Percentiles rank a stretch among this genome's conserved stretches.
Conservation (phyloP, 2,797 vertebrate species). For the Lepidocolaptes lacrymiger region DNA sequence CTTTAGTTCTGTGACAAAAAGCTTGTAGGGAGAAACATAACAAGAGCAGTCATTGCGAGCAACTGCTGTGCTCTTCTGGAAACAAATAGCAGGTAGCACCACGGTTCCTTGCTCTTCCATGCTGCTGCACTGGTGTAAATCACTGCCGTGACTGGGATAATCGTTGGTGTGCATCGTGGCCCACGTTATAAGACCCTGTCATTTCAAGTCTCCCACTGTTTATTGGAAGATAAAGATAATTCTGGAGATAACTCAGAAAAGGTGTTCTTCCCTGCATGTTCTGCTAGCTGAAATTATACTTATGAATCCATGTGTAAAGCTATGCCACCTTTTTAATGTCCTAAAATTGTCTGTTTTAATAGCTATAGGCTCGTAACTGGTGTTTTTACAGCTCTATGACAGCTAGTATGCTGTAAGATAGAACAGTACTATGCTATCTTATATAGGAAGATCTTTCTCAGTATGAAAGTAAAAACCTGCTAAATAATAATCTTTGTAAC, state of each 20-base stretch:
- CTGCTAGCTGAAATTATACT: background rate
- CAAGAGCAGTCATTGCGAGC: background rate
- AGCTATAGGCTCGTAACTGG: background rate
- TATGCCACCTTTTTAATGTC: background rate
- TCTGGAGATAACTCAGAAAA: background rate
- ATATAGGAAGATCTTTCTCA: background rate
- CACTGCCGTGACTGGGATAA: background rate
- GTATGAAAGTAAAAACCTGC: background rate
- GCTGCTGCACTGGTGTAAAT: background rate
- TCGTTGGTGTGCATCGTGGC: background rate
- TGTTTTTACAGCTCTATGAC: background rate
- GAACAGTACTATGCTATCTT: background rate
- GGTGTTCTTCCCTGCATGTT: background rate
- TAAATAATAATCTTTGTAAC: background rate
- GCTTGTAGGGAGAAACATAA: background rate
- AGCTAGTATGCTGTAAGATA: background rate
- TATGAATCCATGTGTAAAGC: fast-evolving
- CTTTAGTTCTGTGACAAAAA: background rate
- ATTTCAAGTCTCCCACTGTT: background rate
- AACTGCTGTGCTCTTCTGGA: conserved; percentile 26
- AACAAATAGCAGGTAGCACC: background rate
- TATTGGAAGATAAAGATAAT: background rate
- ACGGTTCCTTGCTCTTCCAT: background rate
- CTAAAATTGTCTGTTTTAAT: background rate
- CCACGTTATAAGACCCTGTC: background rate